Evolutionary conservation across 2,113 vertebrate genomes (phyloP).

Genomic region (Murina feae): DNA sequence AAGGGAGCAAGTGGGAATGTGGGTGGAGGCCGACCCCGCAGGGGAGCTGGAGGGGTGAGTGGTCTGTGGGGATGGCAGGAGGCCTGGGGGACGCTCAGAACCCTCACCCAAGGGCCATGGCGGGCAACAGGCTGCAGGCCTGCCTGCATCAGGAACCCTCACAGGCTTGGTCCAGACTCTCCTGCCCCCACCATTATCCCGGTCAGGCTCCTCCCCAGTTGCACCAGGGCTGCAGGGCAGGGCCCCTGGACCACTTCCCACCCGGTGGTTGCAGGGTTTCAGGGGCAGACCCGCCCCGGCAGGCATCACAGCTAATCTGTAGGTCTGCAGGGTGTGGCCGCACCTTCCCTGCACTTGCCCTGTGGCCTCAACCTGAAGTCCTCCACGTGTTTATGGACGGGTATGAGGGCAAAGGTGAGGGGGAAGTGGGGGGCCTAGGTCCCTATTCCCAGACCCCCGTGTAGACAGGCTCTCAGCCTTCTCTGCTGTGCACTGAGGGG

Average conservation of each 20-base stretch:
- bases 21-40: not conserved
- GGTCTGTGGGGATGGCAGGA: not conserved
- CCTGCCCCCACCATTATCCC: not conserved
- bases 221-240: not conserved
- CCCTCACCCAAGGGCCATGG: not conserved
- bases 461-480: no score
- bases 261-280: not conserved
- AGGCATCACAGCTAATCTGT: not conserved
- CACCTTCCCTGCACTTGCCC: slow-evolving; percentile 7
- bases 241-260: no score
- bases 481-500: no score
- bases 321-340: not conserved
- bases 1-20: no score
- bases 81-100: not conserved
- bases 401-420: not conserved
- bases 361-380: not conserved
- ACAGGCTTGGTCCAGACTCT: not conserved
- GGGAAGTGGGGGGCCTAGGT: not conserved
- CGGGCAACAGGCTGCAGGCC: not conserved
- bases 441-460: not conserved
- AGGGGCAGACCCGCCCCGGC: not conserved
- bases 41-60: no score
- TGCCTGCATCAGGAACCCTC: rapidly evolving
- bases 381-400: not conserved
- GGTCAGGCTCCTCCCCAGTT: not conserved